These are phyloP conservation scores for Agriopis marginaria DNA, from an alignment of 2,888 invertebrate species.

Conservation along the genomic window DNA sequence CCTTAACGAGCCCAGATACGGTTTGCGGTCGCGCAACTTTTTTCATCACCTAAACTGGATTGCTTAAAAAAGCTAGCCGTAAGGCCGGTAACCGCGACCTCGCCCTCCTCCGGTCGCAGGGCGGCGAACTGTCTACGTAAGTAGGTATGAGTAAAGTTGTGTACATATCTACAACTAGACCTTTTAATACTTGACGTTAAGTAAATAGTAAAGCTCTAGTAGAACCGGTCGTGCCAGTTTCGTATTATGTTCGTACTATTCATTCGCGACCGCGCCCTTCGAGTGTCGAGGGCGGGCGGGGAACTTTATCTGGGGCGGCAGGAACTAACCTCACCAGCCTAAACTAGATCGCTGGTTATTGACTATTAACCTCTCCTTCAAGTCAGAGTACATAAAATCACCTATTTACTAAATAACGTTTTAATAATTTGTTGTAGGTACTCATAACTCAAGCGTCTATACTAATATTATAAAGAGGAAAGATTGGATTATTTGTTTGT, in stretches of 20 bases:
- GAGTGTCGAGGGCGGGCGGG: conserved; percentile 38
- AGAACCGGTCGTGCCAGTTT: conserved; percentile 1
- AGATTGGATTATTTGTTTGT: too few species aligned
- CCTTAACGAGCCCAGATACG: too few species aligned
- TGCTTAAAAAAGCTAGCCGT: too few species aligned
- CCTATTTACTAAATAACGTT: not conserved
- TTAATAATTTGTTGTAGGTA: not conserved
- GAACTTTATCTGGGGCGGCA: conserved; percentile 34
- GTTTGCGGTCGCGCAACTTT: too few species aligned
- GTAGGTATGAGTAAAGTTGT: not conserved
- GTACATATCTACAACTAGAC: not conserved
- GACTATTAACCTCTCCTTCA: conserved; percentile 2
- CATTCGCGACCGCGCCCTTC: conserved; percentile 38
- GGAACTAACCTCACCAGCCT: not conserved
- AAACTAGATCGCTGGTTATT: conserved; percentile 7
- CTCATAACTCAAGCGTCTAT: too few species aligned
- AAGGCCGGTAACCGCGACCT: conserved; percentile 22
- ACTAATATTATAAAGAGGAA: too few species aligned
- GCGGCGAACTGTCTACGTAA: conserved; percentile 17
- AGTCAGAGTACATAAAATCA: not conserved
- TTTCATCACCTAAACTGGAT: too few species aligned
- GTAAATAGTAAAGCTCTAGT: not conserved
- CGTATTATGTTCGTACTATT: not conserved
- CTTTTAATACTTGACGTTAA: not conserved
- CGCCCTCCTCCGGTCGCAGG: conserved; percentile 18